Percentiles rank a stretch among this genome's conserved stretches.
phyloP scores from a whole-genome alignment of 2,888 invertebrate genomes.

The Argyresthia goedartella region DNA sequence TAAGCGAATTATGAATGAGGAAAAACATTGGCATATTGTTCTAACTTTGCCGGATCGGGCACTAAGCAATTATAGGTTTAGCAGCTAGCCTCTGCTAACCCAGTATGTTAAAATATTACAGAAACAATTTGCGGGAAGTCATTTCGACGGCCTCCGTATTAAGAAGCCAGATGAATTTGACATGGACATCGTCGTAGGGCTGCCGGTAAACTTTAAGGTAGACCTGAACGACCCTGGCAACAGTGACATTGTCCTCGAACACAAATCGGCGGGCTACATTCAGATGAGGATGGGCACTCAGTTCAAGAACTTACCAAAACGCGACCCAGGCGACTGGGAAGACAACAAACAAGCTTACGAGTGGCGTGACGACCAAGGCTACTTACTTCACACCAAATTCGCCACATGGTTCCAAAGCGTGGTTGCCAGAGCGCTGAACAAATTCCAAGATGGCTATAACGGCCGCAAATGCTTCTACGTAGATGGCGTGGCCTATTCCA shows the following conservation, averaged over 20 bases:
- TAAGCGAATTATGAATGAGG: no score
- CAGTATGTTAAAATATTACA: not conserved
- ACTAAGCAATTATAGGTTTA: no score
- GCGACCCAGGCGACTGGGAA: slow-evolving; percentile 30
- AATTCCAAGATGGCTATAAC: slow-evolving; percentile 15
- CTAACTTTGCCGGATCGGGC: no score
- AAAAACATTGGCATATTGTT: no score
- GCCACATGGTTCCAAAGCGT: slow-evolving; percentile 67
- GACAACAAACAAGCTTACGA: slow-evolving; percentile 39
- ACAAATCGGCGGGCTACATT: slow-evolving; percentile 52
- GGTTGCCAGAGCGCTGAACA: slow-evolving; percentile 44
- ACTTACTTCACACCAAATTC: slow-evolving; percentile 53
- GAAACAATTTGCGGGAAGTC: slow-evolving; percentile 70
- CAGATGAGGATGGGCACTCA: slow-evolving; percentile 45
- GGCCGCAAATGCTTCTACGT: slow-evolving; percentile 16
- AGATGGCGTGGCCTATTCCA: slow-evolving; percentile 41
- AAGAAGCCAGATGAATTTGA: slow-evolving; percentile 73
- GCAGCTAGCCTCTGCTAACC: no score
- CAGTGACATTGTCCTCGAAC: slow-evolving; percentile 43
- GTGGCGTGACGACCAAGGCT: slow-evolving; percentile 48
- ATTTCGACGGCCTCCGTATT: slow-evolving; percentile 69
- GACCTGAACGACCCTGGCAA: slow-evolving; percentile 18
- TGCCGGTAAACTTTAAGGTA: slow-evolving; percentile 46
- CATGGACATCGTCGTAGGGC: slow-evolving; percentile 64
- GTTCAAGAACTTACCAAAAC: slow-evolving; percentile 28